Evolutionary conservation across 2,888 invertebrate genomes (phyloP), one percentile per base, ranked within the genome.

Genomic region (Lochmaea capreae): DNA sequence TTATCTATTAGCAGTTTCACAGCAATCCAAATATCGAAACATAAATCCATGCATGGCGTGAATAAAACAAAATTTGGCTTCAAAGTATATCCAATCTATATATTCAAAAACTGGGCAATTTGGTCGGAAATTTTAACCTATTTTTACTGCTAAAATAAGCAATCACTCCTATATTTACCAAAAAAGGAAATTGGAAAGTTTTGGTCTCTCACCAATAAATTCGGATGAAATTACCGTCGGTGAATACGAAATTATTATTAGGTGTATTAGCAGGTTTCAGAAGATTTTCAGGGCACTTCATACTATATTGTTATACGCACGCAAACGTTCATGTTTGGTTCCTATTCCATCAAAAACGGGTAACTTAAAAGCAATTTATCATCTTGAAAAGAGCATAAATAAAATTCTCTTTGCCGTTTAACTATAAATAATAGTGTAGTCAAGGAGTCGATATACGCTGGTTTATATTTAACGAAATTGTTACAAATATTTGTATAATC

Each of bases 271-370:
- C 6, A 33, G 33, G 33, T 33, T 70, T 63, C 39, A 54, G 54
- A 63, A 70, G 54, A 70, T 63, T 70, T 70, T 70, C 63, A 57
- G 70, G 63, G 26, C 63, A 70, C 70, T 70, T 70, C 63, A 70
- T 54, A 70, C 33, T 70, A 57, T 63, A 70, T 63, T 70, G 42
- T 42, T 57, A n/a, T 70, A 63, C 54, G 42, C 70, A 70, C 70
- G 70, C 70, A 57, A 70, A 26, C 63, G 63, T 70, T 70, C 70
- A 70, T 70, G 70, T 70, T 61, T 63, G 42, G 70, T 63, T 65
- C 42, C 33, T 61, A 61, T 61, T 39, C 46, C 54, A 57, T 52
- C 63, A 42, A 70, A 63, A 42, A n/a, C 54, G 63, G 63, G 63
- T 54, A 70, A 42, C 54, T 70, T 57, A n/a, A 63, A 70, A 43